A percentile compares a stretch with the other conserved stretches of the same genome.
These are phyloP conservation scores for Dynastes maya DNA, from an alignment of 2,888 invertebrate species.

Conservation along the genomic window DNA sequence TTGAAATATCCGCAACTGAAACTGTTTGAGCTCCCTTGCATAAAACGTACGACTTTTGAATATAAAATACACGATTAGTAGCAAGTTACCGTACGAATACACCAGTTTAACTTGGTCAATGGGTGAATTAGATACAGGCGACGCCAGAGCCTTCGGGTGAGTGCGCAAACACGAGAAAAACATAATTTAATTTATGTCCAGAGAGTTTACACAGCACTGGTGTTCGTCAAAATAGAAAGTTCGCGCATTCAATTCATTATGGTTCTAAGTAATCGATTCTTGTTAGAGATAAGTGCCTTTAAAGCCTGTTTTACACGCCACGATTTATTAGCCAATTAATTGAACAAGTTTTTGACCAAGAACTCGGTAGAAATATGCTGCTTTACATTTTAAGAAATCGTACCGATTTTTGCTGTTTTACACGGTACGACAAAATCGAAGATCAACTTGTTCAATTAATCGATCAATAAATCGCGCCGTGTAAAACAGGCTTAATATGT, in stretches of 20 bases:
- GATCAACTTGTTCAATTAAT: no score
- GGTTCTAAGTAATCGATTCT: not conserved
- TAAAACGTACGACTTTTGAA: constrained; percentile 30
- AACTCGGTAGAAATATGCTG: no score
- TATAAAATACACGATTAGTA: constrained; percentile 33
- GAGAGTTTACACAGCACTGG: not conserved
- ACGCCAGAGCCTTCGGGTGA: constrained; percentile 11
- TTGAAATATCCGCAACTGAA: constrained; percentile 17
- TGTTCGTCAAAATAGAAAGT: constrained; percentile 27
- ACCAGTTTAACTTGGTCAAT: constrained; percentile 38
- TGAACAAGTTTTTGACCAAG: no score
- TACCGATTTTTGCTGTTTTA: no score
- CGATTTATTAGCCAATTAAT: no score
- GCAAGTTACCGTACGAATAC: constrained; percentile 22
- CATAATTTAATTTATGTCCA: constrained; percentile 19
- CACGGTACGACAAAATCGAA: no score
- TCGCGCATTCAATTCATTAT: not conserved
- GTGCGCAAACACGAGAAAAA: constrained; percentile 19
- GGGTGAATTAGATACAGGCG: constrained; percentile 31
- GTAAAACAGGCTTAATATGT: not conserved
- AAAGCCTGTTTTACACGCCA: no score
- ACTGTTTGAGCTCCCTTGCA: constrained; percentile 9
- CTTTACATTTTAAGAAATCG: no score
- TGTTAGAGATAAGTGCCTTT: not conserved
- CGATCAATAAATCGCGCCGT: no score